These are phyloP conservation scores for Volucella zonaria DNA, from an alignment of 2,888 invertebrate genomes.

Conservation along the genomic window DNA sequence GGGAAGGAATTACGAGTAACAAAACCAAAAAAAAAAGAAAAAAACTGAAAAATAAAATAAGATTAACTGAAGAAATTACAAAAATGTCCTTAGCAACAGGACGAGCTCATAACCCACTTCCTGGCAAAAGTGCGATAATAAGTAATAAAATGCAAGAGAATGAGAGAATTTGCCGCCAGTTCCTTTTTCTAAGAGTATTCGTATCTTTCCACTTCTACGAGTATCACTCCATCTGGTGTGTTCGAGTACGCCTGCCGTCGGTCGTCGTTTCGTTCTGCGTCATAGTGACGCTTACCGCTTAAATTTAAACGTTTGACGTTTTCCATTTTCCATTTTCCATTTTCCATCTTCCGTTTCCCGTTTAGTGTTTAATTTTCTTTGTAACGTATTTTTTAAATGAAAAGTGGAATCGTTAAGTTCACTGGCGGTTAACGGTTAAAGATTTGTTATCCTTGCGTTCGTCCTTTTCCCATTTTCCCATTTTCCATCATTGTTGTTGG, in stretches of 20 bases:
- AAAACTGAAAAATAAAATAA: background rate
- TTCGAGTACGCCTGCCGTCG: too few species aligned
- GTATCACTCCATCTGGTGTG: too few species aligned
- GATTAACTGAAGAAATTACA: background rate
- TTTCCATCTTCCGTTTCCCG: background rate
- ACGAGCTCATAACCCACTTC: constrained; percentile 68
- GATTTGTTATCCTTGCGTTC: constrained; percentile 37
- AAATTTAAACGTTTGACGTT: too few species aligned
- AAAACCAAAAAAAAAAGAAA: constrained; percentile 6
- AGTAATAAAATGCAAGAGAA: constrained; percentile 58
- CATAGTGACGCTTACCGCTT: too few species aligned
- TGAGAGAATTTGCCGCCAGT: constrained; percentile 3
- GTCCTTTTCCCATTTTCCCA: background rate
- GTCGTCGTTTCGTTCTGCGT: constrained; percentile 1
- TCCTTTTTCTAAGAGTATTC: too few species aligned
- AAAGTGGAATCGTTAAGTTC: constrained; percentile 61
- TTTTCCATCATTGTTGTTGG: too few species aligned
- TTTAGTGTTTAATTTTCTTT: constrained; percentile 36
- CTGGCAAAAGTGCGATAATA: constrained; percentile 54
- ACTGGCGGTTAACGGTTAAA: constrained; percentile 25
- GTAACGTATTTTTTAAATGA: constrained; percentile 41
- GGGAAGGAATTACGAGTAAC: background rate
- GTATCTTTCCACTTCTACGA: constrained; percentile 14
- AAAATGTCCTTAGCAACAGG: constrained; percentile 58
- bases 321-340: too few species aligned